Evolutionary conservation across 64 coral and sea anemone species (phyloP), one percentile per base, ranked within the genome.

Genomic region (Actinia equina): DNA sequence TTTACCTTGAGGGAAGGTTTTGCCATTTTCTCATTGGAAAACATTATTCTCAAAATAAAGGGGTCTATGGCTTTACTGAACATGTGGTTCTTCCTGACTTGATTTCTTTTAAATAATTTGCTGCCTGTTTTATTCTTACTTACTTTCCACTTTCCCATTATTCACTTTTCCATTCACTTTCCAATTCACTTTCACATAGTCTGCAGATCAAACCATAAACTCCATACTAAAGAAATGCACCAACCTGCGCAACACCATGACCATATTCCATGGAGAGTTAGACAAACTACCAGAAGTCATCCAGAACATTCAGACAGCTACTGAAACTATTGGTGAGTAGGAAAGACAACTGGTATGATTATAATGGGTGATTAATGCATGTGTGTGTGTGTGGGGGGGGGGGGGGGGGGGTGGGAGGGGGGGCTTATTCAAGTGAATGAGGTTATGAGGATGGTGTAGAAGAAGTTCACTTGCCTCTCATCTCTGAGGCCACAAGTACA

Each of bases 191-290:
- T 57, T 14, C 7, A 0, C 55, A 57, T 57, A 96, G 94, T 84
- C 77, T 87, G 91, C 86, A 43, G 94, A 96, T 83, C 65, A 71
- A 41, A 77, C 59, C 17, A 74, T 96, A 27, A 84, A 70, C 53
- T 88, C 89, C 43, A 56, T 91, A 25, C 87, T 92, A 20, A 89
- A 86, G 74, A 90, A 71, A 82, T 89, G 88, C 26, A 88, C 88
- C 43, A 84, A 96, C 42, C 57, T 89, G 25, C 86, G 88, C 54
- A 86, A 89, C 86, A 88, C 88, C n/a, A 93, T 96, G 84, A 90
- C 84, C 17, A 59, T 93, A 61, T 96, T 96, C 65, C 94, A 96
- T 20, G 89, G 85, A 30, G 94, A 96, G 58, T 80, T 96, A 44
- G 81, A 82, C 44, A 83, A 87, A 60, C 70, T 96, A 53, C 91